These are phyloP conservation scores for Anguilla rostrata DNA, from an alignment of 2,113 vertebrate species.

Conservation along the genomic window DNA sequence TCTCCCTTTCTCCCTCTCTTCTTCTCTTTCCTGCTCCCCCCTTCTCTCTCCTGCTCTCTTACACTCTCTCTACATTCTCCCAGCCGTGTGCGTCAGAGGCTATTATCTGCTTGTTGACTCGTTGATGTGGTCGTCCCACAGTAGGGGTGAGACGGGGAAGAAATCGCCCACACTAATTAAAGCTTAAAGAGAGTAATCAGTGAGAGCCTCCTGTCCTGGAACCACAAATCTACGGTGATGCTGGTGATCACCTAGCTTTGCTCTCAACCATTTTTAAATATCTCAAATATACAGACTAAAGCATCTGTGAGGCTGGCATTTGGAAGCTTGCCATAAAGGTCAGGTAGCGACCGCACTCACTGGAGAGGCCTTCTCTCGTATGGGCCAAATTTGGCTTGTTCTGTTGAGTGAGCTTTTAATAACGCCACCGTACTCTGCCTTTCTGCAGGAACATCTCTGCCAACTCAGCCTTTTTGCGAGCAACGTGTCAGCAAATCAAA, in stretches of 20 bases:
- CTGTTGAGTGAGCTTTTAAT: not conserved
- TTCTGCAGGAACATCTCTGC: not conserved
- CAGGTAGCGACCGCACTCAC: not conserved
- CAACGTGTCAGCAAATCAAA: not conserved
- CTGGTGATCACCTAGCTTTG: not conserved
- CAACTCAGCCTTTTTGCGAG: not conserved
- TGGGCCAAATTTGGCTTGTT: not conserved
- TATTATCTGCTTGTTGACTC: not conserved
- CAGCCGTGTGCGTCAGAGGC: not conserved
- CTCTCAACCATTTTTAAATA: not conserved
- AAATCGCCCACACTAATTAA: not conserved
- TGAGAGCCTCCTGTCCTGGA: not conserved
- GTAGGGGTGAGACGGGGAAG: not conserved
- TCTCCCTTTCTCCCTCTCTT: not conserved
- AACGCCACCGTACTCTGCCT: not conserved
- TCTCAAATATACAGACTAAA: not conserved
- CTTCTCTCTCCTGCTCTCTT: too few relatives aligned
- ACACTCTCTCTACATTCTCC: not conserved
- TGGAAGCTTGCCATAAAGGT: not conserved
- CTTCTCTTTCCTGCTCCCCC: too few relatives aligned
- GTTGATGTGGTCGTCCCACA: not conserved
- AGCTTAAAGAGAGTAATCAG: not conserved
- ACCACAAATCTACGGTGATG: not conserved
- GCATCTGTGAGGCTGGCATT: not conserved
- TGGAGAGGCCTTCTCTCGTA: not conserved